Evolutionary conservation across 1,140 invertebrate species (phyloP), one percentile per base, ranked within the genome.

Genomic region (Cryptotermes secundus): DNA sequence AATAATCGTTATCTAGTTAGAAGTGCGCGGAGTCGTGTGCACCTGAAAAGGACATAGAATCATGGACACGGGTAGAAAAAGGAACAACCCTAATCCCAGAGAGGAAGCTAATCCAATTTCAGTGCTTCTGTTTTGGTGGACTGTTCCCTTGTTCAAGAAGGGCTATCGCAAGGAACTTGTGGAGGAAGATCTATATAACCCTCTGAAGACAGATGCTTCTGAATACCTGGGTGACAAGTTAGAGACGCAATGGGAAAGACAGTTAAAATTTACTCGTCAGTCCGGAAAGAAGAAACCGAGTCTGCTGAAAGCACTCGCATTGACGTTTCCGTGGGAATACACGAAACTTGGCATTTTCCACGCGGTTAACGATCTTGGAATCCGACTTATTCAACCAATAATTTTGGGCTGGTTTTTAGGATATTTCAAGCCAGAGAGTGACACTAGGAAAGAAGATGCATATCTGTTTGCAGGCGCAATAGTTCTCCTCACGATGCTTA

Each of bases 361-460:
- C 26, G 9, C 9, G 1, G 14, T 31, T n/a, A 72, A 72, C 16
- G 59, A 72, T 14, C n/a, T 72, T 2, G 59, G 26, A 7, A 72
- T 72, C n/a, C 59, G 88, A 84, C 86, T 88, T 36, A 85, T 80
- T 7, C 86, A 88, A 81, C 88, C 88, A 1, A 24, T 89, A n/a
- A 86, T 86, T 38, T 84, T 90, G 34, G 89, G 89, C 3, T 84
- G 83, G 31, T 85, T 90, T 49, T 87, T 90, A 81, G 86, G 86
- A 26, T 90, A 89, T 85, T 90, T 90, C 85, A 59, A 84, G 34
- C 26, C 36, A 34, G 38, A n/a, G 19, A 81, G 35, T 0, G 84
- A 84, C 2, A 89, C 88, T 81, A 84, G 86, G 0, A 90, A 90
- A 59, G 87, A 89, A 6, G 90, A 90, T 16, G 93, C 93, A 4